Percentiles rank a stretch among this genome's conserved stretches.
These are phyloP conservation scores for Euglossa dilemma DNA, from an alignment of 1,140 invertebrate species.

Conservation along the genomic window DNA sequence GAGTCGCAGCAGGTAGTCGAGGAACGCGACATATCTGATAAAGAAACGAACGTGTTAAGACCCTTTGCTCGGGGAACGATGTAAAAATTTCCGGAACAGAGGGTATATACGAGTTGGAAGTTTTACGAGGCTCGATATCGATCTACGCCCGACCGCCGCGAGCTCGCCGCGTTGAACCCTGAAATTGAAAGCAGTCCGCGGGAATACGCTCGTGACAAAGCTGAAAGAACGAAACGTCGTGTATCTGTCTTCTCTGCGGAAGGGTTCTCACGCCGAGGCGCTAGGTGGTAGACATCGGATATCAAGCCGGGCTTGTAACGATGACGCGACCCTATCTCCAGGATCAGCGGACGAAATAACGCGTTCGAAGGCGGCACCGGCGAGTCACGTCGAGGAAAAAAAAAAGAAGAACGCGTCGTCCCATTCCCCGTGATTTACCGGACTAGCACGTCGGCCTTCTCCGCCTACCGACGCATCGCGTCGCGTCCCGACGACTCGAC, in stretches of 20 bases:
- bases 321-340: slow-evolving; percentile 59
- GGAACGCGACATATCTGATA: slow-evolving; percentile 1
- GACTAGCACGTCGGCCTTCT: background rate
- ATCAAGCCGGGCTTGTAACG: slow-evolving; percentile 53
- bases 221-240: slow-evolving; percentile 5
- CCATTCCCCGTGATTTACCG: background rate
- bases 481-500: too few relatives aligned
- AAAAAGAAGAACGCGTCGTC: slow-evolving; percentile 13
- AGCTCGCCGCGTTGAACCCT: background rate
- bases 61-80: background rate
- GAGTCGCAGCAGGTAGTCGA: background rate
- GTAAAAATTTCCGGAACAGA: background rate
- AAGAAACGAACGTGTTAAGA: background rate
- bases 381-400: slow-evolving; percentile 46
- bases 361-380: slow-evolving; percentile 18
- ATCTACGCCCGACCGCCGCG: slow-evolving; percentile 9
- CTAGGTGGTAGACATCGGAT: slow-evolving; percentile 51
- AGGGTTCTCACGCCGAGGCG: slow-evolving; percentile 37
- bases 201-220: slow-evolving; percentile 30
- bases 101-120: background rate
- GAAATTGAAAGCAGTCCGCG: slow-evolving; percentile 25
- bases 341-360: slow-evolving; percentile 48
- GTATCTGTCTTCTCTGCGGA: slow-evolving; percentile 1
- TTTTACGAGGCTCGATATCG: slow-evolving; percentile 12
- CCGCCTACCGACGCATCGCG: too few relatives aligned